phyloP scores from a whole-genome alignment of 2,888 invertebrate genomes.

The Andrena hattorfiana region DNA sequence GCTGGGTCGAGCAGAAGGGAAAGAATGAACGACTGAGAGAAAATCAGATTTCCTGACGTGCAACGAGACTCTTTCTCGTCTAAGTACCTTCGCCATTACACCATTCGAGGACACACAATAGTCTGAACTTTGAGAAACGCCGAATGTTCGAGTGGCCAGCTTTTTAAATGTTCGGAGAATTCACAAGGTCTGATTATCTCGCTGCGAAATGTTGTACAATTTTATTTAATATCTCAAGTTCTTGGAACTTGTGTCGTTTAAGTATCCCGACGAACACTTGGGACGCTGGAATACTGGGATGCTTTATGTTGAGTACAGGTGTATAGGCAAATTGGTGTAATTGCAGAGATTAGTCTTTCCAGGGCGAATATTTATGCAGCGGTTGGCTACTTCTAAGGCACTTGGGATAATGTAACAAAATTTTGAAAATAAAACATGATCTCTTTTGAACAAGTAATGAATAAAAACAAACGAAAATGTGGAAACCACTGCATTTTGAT shows the following conservation, averaged over 20 bases:
- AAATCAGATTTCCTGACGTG: conserved; percentile 77
- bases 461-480: too few relatives aligned
- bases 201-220: neutral
- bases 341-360: conserved; percentile 7
- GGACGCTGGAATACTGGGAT: neutral
- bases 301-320: neutral
- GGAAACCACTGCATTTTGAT: too few relatives aligned
- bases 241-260: conserved; percentile 8
- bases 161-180: neutral
- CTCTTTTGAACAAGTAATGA: neutral
- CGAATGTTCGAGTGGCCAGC: neutral
- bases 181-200: neutral
- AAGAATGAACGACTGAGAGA: conserved; percentile 37
- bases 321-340: conserved; percentile 5
- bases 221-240: conserved; percentile 25
- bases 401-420: too few relatives aligned
- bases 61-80: conserved; percentile 60
- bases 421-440: too few relatives aligned
- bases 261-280: neutral
- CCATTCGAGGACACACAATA: conserved; percentile 4
- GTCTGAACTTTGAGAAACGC: neutral
- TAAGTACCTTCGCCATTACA: conserved; percentile 32
- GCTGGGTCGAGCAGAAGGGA: conserved; percentile 12
- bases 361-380: neutral
- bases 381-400: neutral